phyloP scores from a whole-genome alignment of 2,113 vertebrate species.

The Ia io region DNA sequence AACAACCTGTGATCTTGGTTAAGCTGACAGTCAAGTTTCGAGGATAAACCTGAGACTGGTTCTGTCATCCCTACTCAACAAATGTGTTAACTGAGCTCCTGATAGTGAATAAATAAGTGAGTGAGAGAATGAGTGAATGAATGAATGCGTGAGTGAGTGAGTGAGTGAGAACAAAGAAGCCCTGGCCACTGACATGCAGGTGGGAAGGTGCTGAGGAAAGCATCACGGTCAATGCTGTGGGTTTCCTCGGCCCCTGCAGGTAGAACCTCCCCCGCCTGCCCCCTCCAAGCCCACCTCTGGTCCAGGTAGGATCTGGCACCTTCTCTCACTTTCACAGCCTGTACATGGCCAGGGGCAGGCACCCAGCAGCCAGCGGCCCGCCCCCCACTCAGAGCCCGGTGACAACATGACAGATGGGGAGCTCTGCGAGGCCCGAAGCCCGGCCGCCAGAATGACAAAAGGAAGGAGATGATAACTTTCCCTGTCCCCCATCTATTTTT shows the following conservation, averaged over 20 bases:
- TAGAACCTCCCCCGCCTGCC: no score
- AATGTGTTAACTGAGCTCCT: rapidly evolving
- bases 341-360: background rate
- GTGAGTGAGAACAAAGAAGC: rapidly evolving
- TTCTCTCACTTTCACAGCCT: background rate
- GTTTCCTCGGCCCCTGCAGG: background rate
- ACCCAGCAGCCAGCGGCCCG: background rate
- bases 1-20: rapidly evolving
- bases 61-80: background rate
- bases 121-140: rapidly evolving
- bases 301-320: background rate
- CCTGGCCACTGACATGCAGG: rapidly evolving
- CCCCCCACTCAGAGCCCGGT: background rate
- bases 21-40: rapidly evolving
- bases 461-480: background rate
- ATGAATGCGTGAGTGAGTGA: background rate
- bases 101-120: background rate
- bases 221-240: background rate
- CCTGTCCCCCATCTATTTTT: background rate
- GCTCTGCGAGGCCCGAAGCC: rapidly evolving
- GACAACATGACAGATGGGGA: slow-evolving; percentile 15
- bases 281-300: background rate
- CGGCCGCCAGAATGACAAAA: background rate
- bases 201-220: rapidly evolving
- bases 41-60: rapidly evolving